Evolutionary conservation across 2,888 invertebrate species (phyloP).

Genomic region (Drosophila formosana): DNA sequence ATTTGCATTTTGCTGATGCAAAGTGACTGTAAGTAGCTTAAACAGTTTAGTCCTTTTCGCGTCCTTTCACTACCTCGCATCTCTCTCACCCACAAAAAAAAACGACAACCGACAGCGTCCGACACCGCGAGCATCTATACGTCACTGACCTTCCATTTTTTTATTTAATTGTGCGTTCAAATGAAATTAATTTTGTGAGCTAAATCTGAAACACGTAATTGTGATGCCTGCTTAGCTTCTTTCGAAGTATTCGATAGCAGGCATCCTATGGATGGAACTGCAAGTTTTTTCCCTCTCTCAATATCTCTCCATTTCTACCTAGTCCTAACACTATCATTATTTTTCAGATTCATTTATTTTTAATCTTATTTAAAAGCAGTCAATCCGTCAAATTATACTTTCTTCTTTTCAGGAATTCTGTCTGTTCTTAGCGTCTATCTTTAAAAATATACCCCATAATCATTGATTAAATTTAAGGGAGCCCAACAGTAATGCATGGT

Average conservation of each 20-base stretch:
- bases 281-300: background rate
- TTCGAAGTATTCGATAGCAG: conserved; percentile 28
- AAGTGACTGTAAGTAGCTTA: conserved; percentile 76
- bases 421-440: no score
- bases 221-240: conserved; percentile 29
- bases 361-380: conserved; percentile 74
- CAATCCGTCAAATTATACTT: conserved; percentile 71
- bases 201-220: conserved; percentile 63
- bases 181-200: conserved; percentile 72
- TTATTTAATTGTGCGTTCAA: conserved; percentile 76
- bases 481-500: no score
- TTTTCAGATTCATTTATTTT: conserved; percentile 42
- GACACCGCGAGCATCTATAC: conserved; percentile 9
- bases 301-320: background rate
- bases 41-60: conserved; percentile 55
- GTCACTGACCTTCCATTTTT: conserved; percentile 55
- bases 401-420: background rate
- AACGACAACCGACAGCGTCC: background rate
- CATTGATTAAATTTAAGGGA: no score
- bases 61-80: conserved; percentile 4
- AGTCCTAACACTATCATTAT: conserved; percentile 29
- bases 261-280: no score
- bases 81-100: background rate
- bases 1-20: conserved; percentile 61
- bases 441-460: no score